Conservation (phyloP, 2,113 vertebrate genomes). For the Malurus cyaneus region DNA sequence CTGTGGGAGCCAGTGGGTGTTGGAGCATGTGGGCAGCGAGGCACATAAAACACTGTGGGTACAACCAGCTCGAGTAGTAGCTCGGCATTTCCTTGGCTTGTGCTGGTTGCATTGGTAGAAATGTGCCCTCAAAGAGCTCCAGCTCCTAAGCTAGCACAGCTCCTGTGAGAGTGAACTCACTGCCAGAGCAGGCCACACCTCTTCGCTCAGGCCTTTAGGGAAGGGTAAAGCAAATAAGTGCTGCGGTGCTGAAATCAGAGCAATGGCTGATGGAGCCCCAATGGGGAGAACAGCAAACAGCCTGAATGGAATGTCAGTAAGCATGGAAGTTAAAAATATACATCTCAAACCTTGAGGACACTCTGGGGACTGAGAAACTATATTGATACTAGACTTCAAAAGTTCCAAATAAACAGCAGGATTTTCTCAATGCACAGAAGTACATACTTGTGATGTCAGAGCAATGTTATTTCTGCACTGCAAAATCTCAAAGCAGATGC, state of each 20-base stretch:
- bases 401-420: conserved; percentile 53
- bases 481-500: neutral
- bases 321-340: conserved; percentile 61
- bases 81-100: neutral
- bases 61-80: neutral
- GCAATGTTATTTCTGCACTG: conserved; percentile 32
- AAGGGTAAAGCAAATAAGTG: conserved; percentile 22
- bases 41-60: neutral
- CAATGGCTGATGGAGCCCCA: neutral
- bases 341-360: conserved; percentile 39
- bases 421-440: conserved; percentile 46
- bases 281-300: neutral
- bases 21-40: accelerated
- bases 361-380: conserved; percentile 47
- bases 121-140: neutral
- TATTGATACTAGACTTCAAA: conserved; percentile 67
- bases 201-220: neutral
- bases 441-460: conserved; percentile 43
- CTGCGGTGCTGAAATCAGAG: neutral
- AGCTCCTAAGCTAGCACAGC: neutral
- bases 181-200: neutral
- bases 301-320: conserved; percentile 41
- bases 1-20: neutral
- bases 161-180: neutral
- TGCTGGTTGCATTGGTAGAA: neutral